Evolutionary conservation across 1,140 invertebrate species (phyloP).

Genomic region (Dendrolimus kikuchii): DNA sequence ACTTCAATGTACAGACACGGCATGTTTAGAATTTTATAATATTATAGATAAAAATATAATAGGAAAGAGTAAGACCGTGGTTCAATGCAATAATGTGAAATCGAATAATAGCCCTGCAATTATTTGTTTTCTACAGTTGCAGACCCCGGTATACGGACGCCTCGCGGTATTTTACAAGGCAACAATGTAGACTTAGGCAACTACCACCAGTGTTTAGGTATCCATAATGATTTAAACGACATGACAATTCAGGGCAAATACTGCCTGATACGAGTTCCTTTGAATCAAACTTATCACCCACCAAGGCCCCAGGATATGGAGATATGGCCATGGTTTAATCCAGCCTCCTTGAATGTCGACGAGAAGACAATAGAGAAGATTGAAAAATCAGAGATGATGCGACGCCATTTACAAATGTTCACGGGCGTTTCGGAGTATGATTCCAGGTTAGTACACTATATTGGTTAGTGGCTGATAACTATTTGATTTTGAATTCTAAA

Average conservation of each 20-base stretch:
- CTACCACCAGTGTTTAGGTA: conserved; percentile 17
- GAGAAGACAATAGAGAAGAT: no score
- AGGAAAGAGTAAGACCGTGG: no score
- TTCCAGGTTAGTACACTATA: neutral
- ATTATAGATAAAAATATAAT: no score
- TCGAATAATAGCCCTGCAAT: no score
- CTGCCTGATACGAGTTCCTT: conserved; percentile 7
- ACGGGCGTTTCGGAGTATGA: no score
- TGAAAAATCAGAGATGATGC: no score
- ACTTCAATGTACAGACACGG: no score
- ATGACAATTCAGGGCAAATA: conserved; percentile 11
- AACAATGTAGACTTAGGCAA: conserved; percentile 33
- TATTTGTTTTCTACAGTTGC: conserved; percentile 19
- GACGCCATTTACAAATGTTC: no score
- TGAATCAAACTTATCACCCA: conserved; percentile 5
- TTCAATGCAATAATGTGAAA: no score
- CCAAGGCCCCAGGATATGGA: conserved; percentile 12
- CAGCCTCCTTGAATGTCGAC: conserved; percentile 5
- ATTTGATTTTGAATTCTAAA: neutral
- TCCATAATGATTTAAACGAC: conserved; percentile 3
- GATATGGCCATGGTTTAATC: conserved; percentile 10
- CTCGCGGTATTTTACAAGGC: conserved; percentile 26
- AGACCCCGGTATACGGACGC: conserved; percentile 32
- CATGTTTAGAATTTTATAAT: no score
- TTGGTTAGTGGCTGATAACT: neutral